Evolutionary conservation across 2,888 invertebrate genomes (phyloP).

Genomic region (Nephrotoma flavescens): DNA sequence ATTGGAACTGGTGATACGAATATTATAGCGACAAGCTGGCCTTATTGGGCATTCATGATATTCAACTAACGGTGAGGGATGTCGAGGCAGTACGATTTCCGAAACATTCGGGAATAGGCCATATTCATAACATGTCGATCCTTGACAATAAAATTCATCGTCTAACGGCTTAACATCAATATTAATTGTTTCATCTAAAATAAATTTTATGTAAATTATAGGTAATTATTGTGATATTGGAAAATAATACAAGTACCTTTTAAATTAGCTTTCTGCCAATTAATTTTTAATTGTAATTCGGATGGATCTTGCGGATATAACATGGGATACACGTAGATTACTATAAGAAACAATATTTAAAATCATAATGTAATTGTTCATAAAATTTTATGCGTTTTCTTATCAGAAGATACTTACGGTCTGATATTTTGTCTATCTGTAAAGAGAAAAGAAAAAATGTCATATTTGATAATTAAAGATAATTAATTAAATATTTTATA

Average conservation of each 20-base stretch:
- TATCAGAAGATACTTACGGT: neutral
- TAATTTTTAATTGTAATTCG: slow-evolving; percentile 18
- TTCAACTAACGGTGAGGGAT: slow-evolving; percentile 18
- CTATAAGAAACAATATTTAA: neutral
- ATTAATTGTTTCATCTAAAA: slow-evolving; percentile 22
- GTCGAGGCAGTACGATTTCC: slow-evolving; percentile 18
- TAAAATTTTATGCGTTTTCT: neutral
- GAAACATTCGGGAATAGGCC: neutral
- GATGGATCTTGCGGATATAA: neutral
- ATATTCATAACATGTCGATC: neutral
- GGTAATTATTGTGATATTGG: neutral
- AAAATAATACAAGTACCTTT: slow-evolving; percentile 16
- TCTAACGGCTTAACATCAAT: slow-evolving; percentile 19
- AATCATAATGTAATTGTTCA: neutral
- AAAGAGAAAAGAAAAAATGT: no score
- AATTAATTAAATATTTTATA: no score
- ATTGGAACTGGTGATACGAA: slow-evolving; percentile 24
- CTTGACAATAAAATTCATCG: neutral
- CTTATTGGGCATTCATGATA: slow-evolving; percentile 23
- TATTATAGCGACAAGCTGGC: slow-evolving; percentile 24
- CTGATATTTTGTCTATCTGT: neutral
- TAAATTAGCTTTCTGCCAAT: slow-evolving; percentile 23
- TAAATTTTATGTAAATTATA: neutral
- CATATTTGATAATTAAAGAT: no score
- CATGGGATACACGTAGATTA: neutral